Conservation (phyloP, 2,113 vertebrate genomes). For the Noctilio leporinus region DNA sequence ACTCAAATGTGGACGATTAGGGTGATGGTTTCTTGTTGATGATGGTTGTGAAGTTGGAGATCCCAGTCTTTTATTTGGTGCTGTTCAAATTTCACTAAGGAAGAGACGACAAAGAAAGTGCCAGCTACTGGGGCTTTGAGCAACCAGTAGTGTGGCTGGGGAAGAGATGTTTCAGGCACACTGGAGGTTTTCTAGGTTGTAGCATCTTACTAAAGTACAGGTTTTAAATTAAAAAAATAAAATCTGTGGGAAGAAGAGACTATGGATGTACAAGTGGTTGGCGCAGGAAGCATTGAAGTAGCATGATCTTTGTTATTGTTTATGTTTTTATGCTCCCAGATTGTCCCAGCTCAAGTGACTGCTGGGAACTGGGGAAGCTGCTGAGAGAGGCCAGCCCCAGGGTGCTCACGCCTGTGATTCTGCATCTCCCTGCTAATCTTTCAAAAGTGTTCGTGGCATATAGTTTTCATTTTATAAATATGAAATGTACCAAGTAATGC, state of each 20-base stretch:
- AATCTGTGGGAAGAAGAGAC: not conserved
- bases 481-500: not conserved
- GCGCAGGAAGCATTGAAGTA: not conserved
- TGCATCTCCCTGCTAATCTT: not conserved
- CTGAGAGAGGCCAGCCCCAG: not conserved
- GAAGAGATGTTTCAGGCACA: not conserved
- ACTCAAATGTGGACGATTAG: conserved; percentile 45
- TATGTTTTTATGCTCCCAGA: not conserved
- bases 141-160: not conserved
- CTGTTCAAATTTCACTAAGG: not conserved
- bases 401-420: not conserved
- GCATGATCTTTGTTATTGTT: not conserved
- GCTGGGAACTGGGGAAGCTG: not conserved
- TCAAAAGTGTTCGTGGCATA: not conserved
- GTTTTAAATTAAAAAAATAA: not conserved
- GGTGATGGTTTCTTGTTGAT: conserved; percentile 42
- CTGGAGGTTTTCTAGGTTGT: not conserved
- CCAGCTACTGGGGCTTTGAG: not conserved
- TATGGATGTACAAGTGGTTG: not conserved
- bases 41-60: conserved; percentile 27
- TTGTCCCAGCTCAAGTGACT: not conserved
- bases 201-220: not conserved
- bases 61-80: not conserved
- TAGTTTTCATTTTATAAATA: not conserved
- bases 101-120: not conserved